Evolutionary conservation across 2,113 vertebrate species (phyloP).

Genomic region (Cnemophilus loriae): DNA sequence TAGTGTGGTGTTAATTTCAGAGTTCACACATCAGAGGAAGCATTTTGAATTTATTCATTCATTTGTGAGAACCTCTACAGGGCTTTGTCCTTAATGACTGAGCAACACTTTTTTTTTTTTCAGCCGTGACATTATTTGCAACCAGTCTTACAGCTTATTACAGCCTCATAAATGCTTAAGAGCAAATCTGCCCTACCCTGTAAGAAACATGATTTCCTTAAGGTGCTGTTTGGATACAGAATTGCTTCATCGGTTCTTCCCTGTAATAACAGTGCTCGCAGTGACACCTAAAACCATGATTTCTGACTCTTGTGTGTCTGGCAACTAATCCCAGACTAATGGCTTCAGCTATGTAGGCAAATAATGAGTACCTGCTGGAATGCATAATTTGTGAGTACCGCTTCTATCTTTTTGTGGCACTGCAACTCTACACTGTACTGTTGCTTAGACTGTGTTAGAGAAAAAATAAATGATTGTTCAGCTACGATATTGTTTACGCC

Average conservation of each 20-base stretch:
- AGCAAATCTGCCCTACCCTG: background rate
- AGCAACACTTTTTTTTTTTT: background rate
- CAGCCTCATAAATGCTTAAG: background rate
- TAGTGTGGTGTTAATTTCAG: conserved; percentile 30
- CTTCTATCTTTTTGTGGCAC: background rate
- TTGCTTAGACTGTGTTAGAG: background rate
- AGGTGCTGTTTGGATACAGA: conserved; percentile 7
- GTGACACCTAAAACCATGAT: background rate
- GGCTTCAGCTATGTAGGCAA: background rate
- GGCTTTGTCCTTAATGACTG: background rate
- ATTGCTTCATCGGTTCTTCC: background rate
- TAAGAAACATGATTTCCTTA: conserved; percentile 38
- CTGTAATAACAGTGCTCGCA: background rate
- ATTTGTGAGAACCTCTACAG: conserved; percentile 7
- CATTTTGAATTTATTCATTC: conserved; percentile 31
- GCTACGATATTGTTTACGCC: accelerated
- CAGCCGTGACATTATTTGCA: conserved; percentile 18
- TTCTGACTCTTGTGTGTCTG: background rate
- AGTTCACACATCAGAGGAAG: conserved; percentile 50
- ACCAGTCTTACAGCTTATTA: background rate
- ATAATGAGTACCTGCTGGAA: conserved; percentile 6
- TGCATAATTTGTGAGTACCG: background rate
- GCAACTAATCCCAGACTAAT: background rate
- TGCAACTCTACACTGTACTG: background rate
- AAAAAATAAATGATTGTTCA: background rate